Percentiles rank a stretch among this genome's conserved stretches.
Conservation (phyloP, 2,888 invertebrate genomes). For the Panzeria rudis region DNA sequence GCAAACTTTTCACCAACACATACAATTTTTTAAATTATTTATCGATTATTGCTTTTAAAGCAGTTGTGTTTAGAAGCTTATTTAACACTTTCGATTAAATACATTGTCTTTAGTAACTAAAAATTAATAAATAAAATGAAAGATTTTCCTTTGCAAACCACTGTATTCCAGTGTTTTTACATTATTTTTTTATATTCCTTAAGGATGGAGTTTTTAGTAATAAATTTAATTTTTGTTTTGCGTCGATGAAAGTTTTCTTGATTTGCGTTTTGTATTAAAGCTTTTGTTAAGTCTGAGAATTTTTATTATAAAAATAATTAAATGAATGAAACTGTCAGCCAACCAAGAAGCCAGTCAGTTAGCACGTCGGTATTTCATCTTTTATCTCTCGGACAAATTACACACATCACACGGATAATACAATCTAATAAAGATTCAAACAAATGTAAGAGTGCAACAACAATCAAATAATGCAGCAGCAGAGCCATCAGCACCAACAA, state of each 20-base stretch:
- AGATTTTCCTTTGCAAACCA: conserved; percentile 3
- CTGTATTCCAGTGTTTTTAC: conserved; percentile 17
- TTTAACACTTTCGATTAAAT: no score
- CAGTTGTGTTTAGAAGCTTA: no score
- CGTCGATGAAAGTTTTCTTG: conserved; percentile 61
- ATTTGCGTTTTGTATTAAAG: conserved; percentile 56
- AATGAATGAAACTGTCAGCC: conserved; percentile 49
- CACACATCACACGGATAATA: conserved; percentile 72
- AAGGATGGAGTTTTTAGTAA: conserved; percentile 46
- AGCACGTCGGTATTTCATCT: conserved; percentile 56
- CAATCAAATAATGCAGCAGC: conserved; percentile 26
- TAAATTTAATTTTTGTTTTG: conserved; percentile 43
- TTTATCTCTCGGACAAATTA: conserved; percentile 72
- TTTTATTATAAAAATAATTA: conserved; percentile 49
- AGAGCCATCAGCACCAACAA: conserved; percentile 28
- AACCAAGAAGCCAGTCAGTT: conserved; percentile 33
- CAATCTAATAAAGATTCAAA: conserved; percentile 68
- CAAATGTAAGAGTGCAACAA: conserved; percentile 16
- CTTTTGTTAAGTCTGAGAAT: conserved; percentile 45
- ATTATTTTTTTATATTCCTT: background rate
- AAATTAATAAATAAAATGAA: background rate
- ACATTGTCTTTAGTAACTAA: no score
- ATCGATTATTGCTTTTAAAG: no score
- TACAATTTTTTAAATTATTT: no score
- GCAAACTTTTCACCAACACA: no score